Base-by-base conservation (phyloP, 2,888 invertebrate species). In the Tolmerus cingulatus region DNA sequence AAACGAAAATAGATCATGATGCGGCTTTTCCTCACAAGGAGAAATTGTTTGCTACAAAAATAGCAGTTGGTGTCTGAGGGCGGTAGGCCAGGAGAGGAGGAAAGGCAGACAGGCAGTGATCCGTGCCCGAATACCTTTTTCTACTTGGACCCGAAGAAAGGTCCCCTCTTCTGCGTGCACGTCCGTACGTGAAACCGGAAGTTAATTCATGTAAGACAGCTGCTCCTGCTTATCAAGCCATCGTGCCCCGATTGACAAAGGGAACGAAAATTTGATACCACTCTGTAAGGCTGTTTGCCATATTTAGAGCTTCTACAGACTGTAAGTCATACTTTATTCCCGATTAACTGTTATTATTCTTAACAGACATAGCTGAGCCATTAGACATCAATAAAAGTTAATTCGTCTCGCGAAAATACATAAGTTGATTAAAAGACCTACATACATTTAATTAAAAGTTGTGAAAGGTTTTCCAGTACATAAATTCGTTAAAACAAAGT, bases 161-260 rank as follows among this genome's bases (percentile, higher is more conserved):
- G 34, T 37, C 76, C 76, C 40, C 40, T 76, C 30, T 30, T n/a
- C n/a, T 16, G 40, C 34, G 37, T 40, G 40, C 76, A 27, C n/a
- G 34, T 76, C 40, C 76, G 40, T 40, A 40, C 76, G 14, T 37
- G 76, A 76, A 76, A 76, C 76, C 76, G 76, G 76, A 76, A 76
- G 76, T 76, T 76, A 76, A 76, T 76, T 76, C 76, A 76, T 76
- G 76, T 76, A 76, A 34, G 76, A 76, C 76, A 76, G 76, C 76
- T 76, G 76, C 76, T 37, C 76, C 16, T 76, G 76, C 76, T 76
- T 40, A 76, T 76, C 76, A 76, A 40, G 34, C 76, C 30, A 57
- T 57, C 57, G 57, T 57, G 57, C 66, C 3, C 66, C 27, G 19
- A 27, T 23, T 66, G 57, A 23, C 27, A 66, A 66, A 66, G 19